phyloP scores from a whole-genome alignment of 2,888 invertebrate species.

The Chrysolina haemoptera region DNA sequence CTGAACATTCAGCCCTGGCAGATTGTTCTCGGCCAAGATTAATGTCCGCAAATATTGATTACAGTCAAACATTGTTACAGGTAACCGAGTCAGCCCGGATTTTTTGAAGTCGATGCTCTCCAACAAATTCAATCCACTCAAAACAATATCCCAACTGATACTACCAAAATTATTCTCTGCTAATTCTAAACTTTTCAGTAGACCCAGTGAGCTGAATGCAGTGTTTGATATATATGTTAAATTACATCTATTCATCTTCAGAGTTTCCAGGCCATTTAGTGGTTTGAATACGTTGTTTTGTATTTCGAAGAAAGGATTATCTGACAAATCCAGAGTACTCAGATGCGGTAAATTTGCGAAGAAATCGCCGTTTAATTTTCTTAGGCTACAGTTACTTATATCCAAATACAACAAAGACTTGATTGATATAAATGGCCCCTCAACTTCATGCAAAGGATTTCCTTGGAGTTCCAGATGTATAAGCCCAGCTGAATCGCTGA shows the following conservation, averaged over 20 bases:
- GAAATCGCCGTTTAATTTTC: slow-evolving; percentile 75
- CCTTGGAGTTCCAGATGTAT: slow-evolving; percentile 80
- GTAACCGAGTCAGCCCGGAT: slow-evolving; percentile 75
- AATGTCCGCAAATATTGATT: slow-evolving; percentile 77
- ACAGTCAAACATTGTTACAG: slow-evolving; percentile 77
- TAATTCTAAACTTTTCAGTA: slow-evolving; percentile 77
- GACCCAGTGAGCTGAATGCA: slow-evolving; percentile 74
- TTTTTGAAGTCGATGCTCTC: slow-evolving; percentile 78
- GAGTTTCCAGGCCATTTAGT: slow-evolving; percentile 76
- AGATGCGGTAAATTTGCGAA: slow-evolving; percentile 79
- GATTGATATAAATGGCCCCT: slow-evolving; percentile 78
- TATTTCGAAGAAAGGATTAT: slow-evolving; percentile 76
- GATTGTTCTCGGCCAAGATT: slow-evolving; percentile 77
- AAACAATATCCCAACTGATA: slow-evolving; percentile 75
- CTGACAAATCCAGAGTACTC: slow-evolving; percentile 79
- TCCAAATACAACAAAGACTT: slow-evolving; percentile 79
- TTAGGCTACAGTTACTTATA: slow-evolving; percentile 77
- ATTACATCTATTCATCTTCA: slow-evolving; percentile 79
- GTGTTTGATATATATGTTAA: slow-evolving; percentile 74
- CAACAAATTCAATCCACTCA: slow-evolving; percentile 75
- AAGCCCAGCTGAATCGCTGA: slow-evolving; percentile 79
- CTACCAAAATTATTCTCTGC: slow-evolving; percentile 76
- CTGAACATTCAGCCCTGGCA: slow-evolving; percentile 77
- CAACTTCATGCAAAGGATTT: slow-evolving; percentile 76
- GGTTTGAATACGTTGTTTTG: slow-evolving; percentile 76